phyloP scores from a whole-genome alignment of 1,140 invertebrate genomes.

The Polyergus mexicanus region DNA sequence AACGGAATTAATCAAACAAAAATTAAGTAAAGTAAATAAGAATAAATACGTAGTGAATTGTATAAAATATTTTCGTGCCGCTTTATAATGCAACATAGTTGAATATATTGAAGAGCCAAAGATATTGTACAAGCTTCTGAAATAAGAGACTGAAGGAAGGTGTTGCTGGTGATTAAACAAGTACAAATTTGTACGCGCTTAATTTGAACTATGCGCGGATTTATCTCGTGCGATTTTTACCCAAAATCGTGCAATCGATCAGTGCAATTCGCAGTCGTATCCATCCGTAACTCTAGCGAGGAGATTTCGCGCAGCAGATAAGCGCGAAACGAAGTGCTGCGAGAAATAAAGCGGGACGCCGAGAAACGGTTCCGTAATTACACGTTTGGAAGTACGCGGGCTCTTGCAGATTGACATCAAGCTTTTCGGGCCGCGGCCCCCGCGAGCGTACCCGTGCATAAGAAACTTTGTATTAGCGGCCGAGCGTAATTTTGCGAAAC shows the following conservation, averaged over 20 bases:
- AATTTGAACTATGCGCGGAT: background rate
- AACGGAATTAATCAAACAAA: conserved; percentile 4
- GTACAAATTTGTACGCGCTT: background rate
- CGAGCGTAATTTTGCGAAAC: conserved; percentile 50
- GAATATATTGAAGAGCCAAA: background rate
- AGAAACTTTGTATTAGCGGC: conserved; percentile 53
- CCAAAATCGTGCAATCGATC: conserved; percentile 25
- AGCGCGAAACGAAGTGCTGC: conserved; percentile 55
- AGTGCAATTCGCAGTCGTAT: conserved; percentile 29
- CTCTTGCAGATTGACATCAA: conserved; percentile 60
- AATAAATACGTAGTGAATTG: background rate
- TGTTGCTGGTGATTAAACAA: background rate
- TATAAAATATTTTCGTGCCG: background rate
- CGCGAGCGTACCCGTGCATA: conserved; percentile 51
- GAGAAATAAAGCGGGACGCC: conserved; percentile 59
- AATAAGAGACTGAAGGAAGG: background rate
- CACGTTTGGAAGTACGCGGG: conserved; percentile 58
- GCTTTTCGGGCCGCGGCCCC: conserved; percentile 39
- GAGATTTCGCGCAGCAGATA: conserved; percentile 58
- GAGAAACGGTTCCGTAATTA: conserved; percentile 61
- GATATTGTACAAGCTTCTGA: background rate
- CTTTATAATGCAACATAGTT: background rate
- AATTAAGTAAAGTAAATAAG: background rate
- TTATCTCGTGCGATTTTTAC: conserved; percentile 1
- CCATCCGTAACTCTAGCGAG: conserved; percentile 21